These are phyloP conservation scores for Bugula neritina DNA, from an alignment of 2,888 invertebrate genomes.

Conservation along the genomic window DNA sequence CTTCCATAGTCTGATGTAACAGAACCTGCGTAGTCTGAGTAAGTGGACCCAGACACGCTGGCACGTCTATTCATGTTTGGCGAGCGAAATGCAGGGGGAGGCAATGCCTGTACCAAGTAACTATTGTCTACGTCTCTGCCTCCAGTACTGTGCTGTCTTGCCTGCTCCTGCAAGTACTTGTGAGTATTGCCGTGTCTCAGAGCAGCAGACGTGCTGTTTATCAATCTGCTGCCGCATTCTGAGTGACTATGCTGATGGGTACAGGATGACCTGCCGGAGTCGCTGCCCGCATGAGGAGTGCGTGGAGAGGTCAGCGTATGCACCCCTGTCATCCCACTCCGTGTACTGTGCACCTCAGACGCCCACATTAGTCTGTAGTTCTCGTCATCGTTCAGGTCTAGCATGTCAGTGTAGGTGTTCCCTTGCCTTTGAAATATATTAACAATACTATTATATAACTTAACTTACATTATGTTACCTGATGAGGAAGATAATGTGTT, in stretches of 20 bases:
- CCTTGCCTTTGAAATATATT: not conserved
- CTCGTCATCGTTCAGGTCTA: conserved; percentile 15
- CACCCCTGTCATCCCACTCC: not conserved
- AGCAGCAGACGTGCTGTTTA: not conserved
- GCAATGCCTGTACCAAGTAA: not conserved
- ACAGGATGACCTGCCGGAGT: not conserved
- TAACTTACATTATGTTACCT: no score
- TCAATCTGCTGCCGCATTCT: not conserved
- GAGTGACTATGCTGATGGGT: not conserved
- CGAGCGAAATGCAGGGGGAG: not conserved
- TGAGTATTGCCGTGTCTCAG: not conserved
- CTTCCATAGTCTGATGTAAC: conserved; percentile 23
- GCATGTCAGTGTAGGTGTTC: conserved; percentile 23
- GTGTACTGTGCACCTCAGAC: not conserved
- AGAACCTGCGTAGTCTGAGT: not conserved
- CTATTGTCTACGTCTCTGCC: not conserved
- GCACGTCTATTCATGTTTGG: not conserved
- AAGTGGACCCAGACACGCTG: not conserved
- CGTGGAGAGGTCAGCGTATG: not conserved
- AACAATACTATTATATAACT: no score
- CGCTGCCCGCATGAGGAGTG: not conserved
- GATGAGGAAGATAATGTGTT: no score
- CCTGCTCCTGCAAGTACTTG: not conserved
- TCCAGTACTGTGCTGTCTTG: not conserved
- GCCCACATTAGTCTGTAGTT: not conserved